Evolutionary conservation across 2,797 vertebrate genomes (phyloP).

Genomic region (Acanthurus leucopareius): DNA sequence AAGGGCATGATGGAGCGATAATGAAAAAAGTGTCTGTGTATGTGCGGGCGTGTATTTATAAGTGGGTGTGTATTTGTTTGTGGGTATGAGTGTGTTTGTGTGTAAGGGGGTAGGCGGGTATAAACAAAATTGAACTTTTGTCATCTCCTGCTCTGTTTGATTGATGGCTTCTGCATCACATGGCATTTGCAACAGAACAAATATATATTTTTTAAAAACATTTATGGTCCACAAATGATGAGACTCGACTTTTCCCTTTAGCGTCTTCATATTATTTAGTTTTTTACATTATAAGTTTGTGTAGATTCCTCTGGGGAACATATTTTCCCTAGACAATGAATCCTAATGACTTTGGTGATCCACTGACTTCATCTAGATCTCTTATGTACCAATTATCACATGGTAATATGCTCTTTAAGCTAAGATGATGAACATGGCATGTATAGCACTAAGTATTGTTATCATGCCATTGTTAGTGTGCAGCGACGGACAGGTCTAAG

Average conservation of each 20-base stretch:
- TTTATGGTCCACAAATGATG: background rate
- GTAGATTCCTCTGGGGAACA: too few relatives aligned
- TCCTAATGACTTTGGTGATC: background rate
- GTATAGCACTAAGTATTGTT: too few relatives aligned
- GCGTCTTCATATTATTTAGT: too few relatives aligned
- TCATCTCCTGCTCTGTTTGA: background rate
- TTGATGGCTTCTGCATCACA: background rate
- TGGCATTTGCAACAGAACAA: background rate
- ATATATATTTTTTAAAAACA: background rate
- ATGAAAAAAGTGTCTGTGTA: background rate
- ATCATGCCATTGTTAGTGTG: too few relatives aligned
- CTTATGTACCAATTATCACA: background rate
- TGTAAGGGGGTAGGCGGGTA: background rate
- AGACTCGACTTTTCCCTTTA: background rate
- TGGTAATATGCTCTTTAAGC: background rate
- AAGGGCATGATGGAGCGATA: background rate
- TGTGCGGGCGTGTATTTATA: background rate
- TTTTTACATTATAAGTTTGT: too few relatives aligned
- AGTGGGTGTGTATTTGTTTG: background rate
- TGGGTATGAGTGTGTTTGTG: background rate
- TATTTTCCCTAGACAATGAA: too few relatives aligned
- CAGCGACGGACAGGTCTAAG: too few relatives aligned
- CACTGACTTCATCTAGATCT: background rate
- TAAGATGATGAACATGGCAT: background rate
- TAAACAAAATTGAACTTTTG: background rate